phyloP scores from a whole-genome alignment of 1,140 invertebrate genomes.

The Ganaspis sp. region DNA sequence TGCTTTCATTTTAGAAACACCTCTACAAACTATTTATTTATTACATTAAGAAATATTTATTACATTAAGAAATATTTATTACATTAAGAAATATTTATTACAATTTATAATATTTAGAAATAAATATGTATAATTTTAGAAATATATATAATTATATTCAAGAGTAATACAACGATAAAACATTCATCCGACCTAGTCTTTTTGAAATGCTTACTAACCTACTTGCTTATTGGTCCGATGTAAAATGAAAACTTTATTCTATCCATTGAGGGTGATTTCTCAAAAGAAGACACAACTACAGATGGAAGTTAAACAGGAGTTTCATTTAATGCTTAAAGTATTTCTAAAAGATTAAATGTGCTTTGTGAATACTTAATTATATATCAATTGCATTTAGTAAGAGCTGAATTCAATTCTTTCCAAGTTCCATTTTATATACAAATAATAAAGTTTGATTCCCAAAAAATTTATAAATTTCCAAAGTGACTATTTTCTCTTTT shows the following conservation, averaged over 20 bases:
- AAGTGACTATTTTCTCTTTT: too few species aligned
- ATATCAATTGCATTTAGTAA: not conserved
- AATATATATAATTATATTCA: too few species aligned
- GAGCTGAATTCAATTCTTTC: not conserved
- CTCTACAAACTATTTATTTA: too few species aligned
- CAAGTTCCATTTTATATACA: not conserved
- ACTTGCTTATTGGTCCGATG: not conserved
- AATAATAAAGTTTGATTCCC: too few species aligned
- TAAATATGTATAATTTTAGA: too few species aligned
- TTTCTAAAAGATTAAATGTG: not conserved
- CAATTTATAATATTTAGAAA: too few species aligned
- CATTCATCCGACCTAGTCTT: not conserved
- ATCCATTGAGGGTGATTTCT: not conserved
- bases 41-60: too few species aligned
- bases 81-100: too few species aligned
- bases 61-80: too few species aligned
- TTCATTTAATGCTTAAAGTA: not conserved
- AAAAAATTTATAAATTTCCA: too few species aligned
- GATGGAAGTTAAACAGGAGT: not conserved
- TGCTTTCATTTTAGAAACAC: too few species aligned
- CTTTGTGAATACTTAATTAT: not conserved
- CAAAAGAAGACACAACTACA: not conserved
- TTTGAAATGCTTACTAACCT: conserved; percentile 6
- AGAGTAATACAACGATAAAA: not conserved
- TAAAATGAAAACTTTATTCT: conserved; percentile 6